Percentiles rank a stretch among this genome's conserved stretches.
phyloP scores from a whole-genome alignment of 2,888 invertebrate genomes.

The Nineta flava region DNA sequence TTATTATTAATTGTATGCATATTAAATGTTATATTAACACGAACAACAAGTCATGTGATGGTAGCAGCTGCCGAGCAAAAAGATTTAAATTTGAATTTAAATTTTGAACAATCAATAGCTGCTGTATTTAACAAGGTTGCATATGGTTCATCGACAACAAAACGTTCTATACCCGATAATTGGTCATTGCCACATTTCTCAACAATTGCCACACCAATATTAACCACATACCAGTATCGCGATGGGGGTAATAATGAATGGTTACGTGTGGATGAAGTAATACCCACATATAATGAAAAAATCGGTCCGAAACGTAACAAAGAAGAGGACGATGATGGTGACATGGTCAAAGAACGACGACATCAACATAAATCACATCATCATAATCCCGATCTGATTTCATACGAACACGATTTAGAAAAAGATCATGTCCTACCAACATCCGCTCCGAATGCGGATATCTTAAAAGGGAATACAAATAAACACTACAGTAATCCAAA shows the following conservation, averaged over 20 bases:
- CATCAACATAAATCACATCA: conserved; percentile 23
- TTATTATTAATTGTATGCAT: conserved; percentile 1
- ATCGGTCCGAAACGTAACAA: conserved; percentile 7
- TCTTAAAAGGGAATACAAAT: conserved; percentile 60
- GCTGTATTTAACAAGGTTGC: conserved; percentile 54
- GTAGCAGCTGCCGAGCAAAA: not conserved
- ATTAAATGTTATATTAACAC: not conserved
- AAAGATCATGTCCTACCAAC: conserved; percentile 58
- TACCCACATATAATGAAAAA: conserved; percentile 13
- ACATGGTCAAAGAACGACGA: conserved; percentile 13
- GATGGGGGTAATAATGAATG: conserved; percentile 26
- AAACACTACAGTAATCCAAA: conserved; percentile 60
- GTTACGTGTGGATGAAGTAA: conserved; percentile 26
- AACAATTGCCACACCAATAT: conserved; percentile 43
- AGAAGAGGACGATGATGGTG: conserved; percentile 16
- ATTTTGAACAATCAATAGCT: conserved; percentile 46
- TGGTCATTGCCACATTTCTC: conserved; percentile 41
- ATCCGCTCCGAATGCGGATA: conserved; percentile 62
- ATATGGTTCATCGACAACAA: conserved; percentile 50
- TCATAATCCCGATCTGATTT: conserved; percentile 22
- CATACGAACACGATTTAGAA: conserved; percentile 53
- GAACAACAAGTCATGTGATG: not conserved
- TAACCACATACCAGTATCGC: conserved; percentile 37
- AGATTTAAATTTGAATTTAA: conserved; percentile 24
- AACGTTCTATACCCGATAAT: conserved; percentile 47